These are phyloP conservation scores for Scomber japonicus DNA, from an alignment of 2,113 vertebrate genomes.

Conservation along the genomic window DNA sequence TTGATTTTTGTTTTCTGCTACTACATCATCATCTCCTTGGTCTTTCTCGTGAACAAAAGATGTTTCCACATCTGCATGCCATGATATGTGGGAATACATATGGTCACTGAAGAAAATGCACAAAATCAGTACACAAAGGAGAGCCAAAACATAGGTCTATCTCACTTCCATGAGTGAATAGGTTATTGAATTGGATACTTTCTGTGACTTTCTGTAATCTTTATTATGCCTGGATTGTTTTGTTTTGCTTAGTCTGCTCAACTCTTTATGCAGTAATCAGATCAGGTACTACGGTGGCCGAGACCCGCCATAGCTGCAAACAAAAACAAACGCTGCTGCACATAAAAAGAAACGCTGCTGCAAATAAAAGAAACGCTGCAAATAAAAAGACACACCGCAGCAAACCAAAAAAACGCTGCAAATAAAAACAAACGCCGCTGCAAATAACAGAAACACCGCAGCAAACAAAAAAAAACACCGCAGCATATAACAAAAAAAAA, in stretches of 20 bases:
- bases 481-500: no score
- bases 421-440: no score
- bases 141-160: not conserved
- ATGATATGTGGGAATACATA: not conserved
- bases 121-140: not conserved
- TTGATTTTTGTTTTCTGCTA: not conserved
- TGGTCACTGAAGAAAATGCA: not conserved
- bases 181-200: not conserved
- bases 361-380: no score
- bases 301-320: no score
- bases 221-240: slow-evolving; percentile 23
- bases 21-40: not conserved
- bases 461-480: no score
- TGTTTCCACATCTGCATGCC: not conserved
- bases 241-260: slow-evolving; percentile 14
- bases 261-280: slow-evolving; percentile 16
- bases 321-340: no score
- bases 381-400: no score
- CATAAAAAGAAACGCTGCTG: no score
- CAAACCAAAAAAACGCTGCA: no score
- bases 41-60: not conserved
- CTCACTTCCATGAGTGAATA: slow-evolving; percentile 4
- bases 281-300: no score
- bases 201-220: slow-evolving; percentile 13
- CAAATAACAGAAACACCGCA: no score